Percentiles rank a stretch among this genome's conserved stretches.
Conservation (phyloP, 1,140 invertebrate genomes). For the Lepidurus packardi region DNA sequence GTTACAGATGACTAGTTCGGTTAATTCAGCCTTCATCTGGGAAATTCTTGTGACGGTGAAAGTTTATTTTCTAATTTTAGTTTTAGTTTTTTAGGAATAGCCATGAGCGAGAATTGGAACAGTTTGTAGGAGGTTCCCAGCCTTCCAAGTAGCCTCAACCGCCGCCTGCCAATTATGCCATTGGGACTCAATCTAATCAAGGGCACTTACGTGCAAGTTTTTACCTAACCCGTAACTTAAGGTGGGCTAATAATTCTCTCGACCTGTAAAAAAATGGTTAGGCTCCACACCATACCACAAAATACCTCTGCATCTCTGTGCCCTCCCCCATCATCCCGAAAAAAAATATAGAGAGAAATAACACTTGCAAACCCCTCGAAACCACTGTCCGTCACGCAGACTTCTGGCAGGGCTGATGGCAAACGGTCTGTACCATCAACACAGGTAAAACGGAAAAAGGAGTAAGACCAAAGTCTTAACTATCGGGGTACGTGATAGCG, state of each 20-base stretch:
- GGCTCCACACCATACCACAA: conserved; percentile 12
- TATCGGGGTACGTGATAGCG: neutral
- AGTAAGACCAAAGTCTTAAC: neutral
- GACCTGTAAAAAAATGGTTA: conserved; percentile 8
- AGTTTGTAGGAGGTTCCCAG: conserved; percentile 13
- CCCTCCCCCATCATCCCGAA: too few species aligned
- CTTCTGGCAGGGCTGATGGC: neutral
- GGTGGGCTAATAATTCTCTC: neutral
- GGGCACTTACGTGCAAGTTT: conserved; percentile 18
- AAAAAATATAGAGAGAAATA: neutral
- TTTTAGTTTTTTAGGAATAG: neutral
- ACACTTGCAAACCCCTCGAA: neutral
- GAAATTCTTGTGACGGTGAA: neutral
- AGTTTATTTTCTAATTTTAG: neutral
- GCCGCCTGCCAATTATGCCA: conserved; percentile 10
- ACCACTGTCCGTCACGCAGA: conserved; percentile 12
- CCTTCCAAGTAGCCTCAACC: conserved; percentile 14
- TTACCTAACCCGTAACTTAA: conserved; percentile 11
- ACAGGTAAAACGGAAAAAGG: conserved; percentile 16
- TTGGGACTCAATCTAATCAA: neutral
- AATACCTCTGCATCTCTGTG: neutral
- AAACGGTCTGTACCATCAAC: neutral
- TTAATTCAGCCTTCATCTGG: neutral
- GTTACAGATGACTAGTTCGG: neutral
- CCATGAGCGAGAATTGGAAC: conserved; percentile 5